Conservation (phyloP, 1,140 invertebrate species). For the Lordiphosa mommai region DNA sequence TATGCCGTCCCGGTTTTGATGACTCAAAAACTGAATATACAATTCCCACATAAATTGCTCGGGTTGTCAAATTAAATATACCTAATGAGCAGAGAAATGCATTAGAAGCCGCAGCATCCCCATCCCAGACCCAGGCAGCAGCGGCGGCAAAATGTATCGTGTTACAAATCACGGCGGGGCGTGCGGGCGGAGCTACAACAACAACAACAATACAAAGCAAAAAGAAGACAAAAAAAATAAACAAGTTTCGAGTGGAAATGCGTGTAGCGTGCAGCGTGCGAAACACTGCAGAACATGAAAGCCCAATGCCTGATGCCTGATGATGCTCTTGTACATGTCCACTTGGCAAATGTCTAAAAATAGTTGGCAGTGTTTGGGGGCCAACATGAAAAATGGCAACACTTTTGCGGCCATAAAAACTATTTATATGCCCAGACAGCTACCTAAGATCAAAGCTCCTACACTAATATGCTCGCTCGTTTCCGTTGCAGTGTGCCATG, state of each 20-base stretch:
- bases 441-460: conserved; percentile 17
- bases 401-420: conserved; percentile 75
- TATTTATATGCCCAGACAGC: conserved; percentile 55
- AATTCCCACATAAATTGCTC: conserved; percentile 78
- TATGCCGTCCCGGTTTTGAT: conserved; percentile 26
- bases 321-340: conserved; percentile 49
- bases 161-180: conserved; percentile 70
- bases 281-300: conserved; percentile 71
- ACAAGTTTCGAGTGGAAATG: conserved; percentile 77
- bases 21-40: conserved; percentile 61
- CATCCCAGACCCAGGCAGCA: conserved; percentile 17
- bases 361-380: conserved; percentile 38
- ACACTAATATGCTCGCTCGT: conserved; percentile 54
- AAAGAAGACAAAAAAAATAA: conserved; percentile 26
- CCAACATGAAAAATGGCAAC: conserved; percentile 74
- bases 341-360: conserved; percentile 53
- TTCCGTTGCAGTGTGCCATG: conserved; percentile 47
- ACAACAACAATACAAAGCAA: neutral
- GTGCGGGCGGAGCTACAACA: conserved; percentile 29
- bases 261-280: conserved; percentile 76
- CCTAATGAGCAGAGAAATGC: conserved; percentile 78
- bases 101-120: conserved; percentile 52
- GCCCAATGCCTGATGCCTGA: conserved; percentile 18
- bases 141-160: conserved; percentile 71
- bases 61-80: conserved; percentile 77